Evolutionary conservation across 2,113 vertebrate genomes (phyloP).

Genomic region (Thunnus thynnus): DNA sequence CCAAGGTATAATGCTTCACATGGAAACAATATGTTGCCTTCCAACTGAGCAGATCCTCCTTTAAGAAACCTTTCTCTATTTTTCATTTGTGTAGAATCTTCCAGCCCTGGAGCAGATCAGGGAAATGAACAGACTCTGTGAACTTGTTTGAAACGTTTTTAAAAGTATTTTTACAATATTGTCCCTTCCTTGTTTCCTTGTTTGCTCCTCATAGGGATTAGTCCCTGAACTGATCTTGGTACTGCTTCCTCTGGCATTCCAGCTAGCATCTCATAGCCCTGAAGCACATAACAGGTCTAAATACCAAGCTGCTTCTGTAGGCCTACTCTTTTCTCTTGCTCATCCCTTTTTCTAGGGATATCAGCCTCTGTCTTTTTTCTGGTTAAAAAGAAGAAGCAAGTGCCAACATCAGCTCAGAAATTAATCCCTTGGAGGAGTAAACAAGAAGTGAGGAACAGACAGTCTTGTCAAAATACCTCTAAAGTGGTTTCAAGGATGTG

Average conservation of each 20-base stretch:
- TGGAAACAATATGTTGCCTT: too few relatives aligned
- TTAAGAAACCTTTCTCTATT: too few relatives aligned
- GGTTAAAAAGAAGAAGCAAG: neutral
- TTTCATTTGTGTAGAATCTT: too few relatives aligned
- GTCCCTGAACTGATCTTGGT: slow-evolving; percentile 19
- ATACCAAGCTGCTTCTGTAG: neutral
- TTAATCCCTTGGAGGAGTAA: neutral
- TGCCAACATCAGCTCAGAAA: neutral
- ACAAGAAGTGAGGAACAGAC: neutral
- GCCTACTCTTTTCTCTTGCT: neutral
- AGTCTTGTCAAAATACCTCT: neutral
- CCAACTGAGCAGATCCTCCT: too few relatives aligned
- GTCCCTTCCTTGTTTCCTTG: neutral
- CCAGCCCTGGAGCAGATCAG: neutral
- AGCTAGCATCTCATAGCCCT: neutral
- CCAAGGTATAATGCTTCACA: too few relatives aligned
- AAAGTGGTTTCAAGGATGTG: neutral
- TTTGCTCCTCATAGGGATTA: slow-evolving; percentile 4
- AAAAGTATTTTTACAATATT: neutral
- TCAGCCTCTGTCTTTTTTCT: neutral
- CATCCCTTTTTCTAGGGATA: neutral
- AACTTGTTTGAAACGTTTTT: too few relatives aligned
- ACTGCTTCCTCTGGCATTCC: neutral
- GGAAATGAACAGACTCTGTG: too few relatives aligned
- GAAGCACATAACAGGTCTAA: neutral